These are phyloP conservation scores for Lamprologus speciosus DNA, from an alignment of 2,113 vertebrate genomes.

Conservation along the genomic window DNA sequence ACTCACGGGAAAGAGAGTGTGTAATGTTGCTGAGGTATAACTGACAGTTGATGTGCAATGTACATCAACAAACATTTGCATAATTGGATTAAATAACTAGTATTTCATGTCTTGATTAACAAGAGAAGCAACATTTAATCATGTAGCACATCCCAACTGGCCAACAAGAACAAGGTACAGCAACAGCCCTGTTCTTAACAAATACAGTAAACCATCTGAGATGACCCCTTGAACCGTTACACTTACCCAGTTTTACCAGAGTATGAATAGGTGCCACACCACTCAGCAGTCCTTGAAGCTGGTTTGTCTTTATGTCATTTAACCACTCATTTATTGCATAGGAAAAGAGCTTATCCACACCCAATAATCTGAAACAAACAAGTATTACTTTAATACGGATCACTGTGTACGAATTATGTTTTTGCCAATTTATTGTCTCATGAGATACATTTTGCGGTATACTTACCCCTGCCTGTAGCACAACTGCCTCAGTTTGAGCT, in stretches of 20 bases:
- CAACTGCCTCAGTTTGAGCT: constrained; percentile 88
- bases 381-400: background rate
- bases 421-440: background rate
- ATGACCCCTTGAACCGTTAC: background rate
- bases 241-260: constrained; percentile 88
- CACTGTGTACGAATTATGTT: accelerated
- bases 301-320: constrained; percentile 95
- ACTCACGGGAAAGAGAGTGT: background rate
- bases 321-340: constrained; percentile 95
- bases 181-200: background rate
- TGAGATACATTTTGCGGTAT: background rate
- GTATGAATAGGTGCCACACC: constrained; percentile 98
- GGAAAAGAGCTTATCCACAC: constrained; percentile 91
- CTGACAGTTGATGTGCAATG: background rate
- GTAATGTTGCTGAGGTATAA: background rate
- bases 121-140: background rate
- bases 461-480: constrained; percentile 92
- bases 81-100: background rate
- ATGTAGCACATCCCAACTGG: background rate
- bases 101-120: background rate
- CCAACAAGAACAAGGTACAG: background rate
- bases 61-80: background rate
- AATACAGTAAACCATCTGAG: background rate
- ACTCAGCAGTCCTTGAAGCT: constrained; percentile 90
- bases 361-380: constrained; percentile 79